phyloP scores from a whole-genome alignment of 2,797 vertebrate species.

The Phaenicophaeus curvirostris region DNA sequence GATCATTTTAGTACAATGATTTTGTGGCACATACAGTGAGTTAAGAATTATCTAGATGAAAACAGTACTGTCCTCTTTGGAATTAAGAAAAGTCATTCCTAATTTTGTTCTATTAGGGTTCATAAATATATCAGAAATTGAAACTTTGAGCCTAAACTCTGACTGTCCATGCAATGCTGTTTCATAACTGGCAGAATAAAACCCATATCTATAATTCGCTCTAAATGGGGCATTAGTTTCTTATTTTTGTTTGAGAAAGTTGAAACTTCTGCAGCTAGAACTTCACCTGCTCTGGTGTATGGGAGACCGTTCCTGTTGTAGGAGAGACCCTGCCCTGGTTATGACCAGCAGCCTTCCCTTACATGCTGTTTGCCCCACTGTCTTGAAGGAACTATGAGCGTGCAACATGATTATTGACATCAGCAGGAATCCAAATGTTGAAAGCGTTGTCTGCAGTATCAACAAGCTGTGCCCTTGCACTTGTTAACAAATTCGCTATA shows the following conservation, averaged over 20 bases:
- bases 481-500: background rate
- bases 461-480: background rate
- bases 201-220: background rate
- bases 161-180: conserved; percentile 54
- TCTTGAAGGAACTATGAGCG: background rate
- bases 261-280: conserved; percentile 57
- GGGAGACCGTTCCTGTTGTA: background rate
- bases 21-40: background rate
- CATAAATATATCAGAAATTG: background rate
- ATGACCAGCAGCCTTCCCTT: background rate
- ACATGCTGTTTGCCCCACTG: background rate
- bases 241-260: conserved; percentile 51
- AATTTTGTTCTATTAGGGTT: background rate
- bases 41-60: background rate
- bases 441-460: background rate
- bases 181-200: conserved; percentile 24
- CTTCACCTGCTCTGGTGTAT: conserved; percentile 38
- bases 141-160: background rate
- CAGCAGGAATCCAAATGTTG: background rate
- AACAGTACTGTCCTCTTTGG: background rate
- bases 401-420: background rate
- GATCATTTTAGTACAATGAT: background rate
- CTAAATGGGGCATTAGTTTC: conserved; percentile 48
- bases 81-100: background rate
- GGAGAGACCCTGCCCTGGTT: background rate